Evolutionary conservation across 2,888 invertebrate species (phyloP), one percentile per base, ranked within the genome.

Genomic region (Cephus pulcher): DNA sequence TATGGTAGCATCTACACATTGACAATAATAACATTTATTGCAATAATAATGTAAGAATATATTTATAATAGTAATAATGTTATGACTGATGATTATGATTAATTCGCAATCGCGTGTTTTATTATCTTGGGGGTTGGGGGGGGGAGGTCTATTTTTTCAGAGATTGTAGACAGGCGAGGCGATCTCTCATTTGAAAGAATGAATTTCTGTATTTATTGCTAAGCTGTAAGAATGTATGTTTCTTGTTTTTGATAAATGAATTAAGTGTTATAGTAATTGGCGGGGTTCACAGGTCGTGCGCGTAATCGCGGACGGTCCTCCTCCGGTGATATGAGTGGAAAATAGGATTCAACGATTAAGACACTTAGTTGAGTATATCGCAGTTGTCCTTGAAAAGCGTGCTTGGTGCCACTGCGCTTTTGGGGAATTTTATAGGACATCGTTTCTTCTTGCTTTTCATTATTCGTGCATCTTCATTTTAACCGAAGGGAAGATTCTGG

Each of bases 271-370:
- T 9, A 23, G 56, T 23, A 23, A 56, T 56, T 9, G 23, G 23
- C 56, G 23, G 56, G 23, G 2, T 56, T 56, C 9, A 56, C 23
- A 56, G 9, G 56, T 56, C 56, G 23, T 23, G 56, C 56, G 23
- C 56, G 23, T 56, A 56, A 23, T 56, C 56, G 56, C 56, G 56
- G 23, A 56, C 56, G 9, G 9, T 56, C 56, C 23, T 56, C 56
- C 56, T 56, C 56, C 56, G 56, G 23, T 56, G 56, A 56, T 56
- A 56, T 56, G 56, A 77, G 81, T 78, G 78, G 81, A 84, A 84
- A 88, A 82, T 86, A 88, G 84, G 83, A 88, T 86, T 84, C 85
- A 85, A 89, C 81, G 83, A 83, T 87, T 88, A 88, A 89, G 89
- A 89, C 88, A 88, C 86, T 88, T 87, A 83, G 85, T 88, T 85